A percentile compares a stretch with the other conserved stretches of the same genome.
phyloP scores from a whole-genome alignment of 2,113 vertebrate genomes.

The Paracanthobrama guichenoti region DNA sequence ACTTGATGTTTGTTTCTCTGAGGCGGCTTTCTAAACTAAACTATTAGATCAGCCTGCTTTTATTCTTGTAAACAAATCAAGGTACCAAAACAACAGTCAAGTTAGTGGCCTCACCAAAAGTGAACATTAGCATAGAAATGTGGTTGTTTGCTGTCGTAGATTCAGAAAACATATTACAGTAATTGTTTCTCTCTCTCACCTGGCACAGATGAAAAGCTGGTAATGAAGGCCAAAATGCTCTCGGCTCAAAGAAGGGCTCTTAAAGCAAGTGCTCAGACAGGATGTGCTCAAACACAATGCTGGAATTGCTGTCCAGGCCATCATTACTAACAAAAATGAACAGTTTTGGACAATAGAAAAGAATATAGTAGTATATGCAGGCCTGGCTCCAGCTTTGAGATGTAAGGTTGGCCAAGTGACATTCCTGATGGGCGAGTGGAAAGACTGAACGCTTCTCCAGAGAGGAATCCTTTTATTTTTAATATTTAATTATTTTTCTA shows the following conservation, averaged over 20 bases:
- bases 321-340: neutral
- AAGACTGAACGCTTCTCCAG: too few relatives aligned
- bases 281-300: neutral
- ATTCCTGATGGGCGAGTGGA: too few relatives aligned
- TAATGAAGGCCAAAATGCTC: neutral
- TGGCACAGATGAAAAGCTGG: neutral
- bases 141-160: neutral
- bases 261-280: neutral
- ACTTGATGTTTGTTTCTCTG: neutral
- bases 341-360: neutral
- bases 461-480: too few relatives aligned
- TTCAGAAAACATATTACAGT: neutral
- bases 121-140: neutral
- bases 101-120: neutral
- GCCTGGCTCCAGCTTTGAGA: too few relatives aligned
- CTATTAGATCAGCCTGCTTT: neutral
- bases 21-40: neutral
- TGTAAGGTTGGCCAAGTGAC: too few relatives aligned
- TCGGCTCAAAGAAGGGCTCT: slow-evolving; percentile 11
- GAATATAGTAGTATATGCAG: neutral
- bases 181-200: neutral
- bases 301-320: neutral
- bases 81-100: neutral
- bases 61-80: neutral
- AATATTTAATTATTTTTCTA: too few relatives aligned